Evolutionary conservation across 1,140 invertebrate species (phyloP), one percentile per base, ranked within the genome.

Genomic region (Capitella teleta): DNA sequence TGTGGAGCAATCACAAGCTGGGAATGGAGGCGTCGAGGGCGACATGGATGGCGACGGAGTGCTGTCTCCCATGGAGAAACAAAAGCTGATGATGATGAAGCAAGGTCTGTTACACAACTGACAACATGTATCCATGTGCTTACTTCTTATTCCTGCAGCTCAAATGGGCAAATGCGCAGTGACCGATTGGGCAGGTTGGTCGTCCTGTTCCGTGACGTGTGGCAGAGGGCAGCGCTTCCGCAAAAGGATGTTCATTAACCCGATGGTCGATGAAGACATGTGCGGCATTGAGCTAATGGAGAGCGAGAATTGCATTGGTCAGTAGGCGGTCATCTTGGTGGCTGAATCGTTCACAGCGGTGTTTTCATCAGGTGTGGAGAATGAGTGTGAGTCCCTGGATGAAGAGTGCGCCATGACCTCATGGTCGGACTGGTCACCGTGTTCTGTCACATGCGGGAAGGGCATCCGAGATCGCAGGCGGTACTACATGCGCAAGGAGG

Each of bases 361-460:
- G 5, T 0, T 44, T 8, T 25, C 42, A 24, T 19, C 19, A 50
- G 47, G 57, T 23, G 25, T 48, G 45, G 52, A 53, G 28, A 50
- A 44, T 19, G 37, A 56, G 34, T 45, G 51, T 28, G 51, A 53
- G 24, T 38, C 24, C 14, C 30, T n/a, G 10, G 49, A 26, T 16
- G 53, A 32, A 1, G 42, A 36, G 16, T 80, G 78, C 57, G 60
- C 66, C 2, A 68, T 76, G n/a, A 74, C 74, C 5, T 64, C 72
- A 1, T 79, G 78, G 78, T 72, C 74, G 18, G 67, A 72, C 14
- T 79, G 76, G 70, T 80, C 80, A 1, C 67, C 77, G 2, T 85
- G 82, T 58, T 79, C 78, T 36, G 75, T 76, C 1, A 72, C 74
- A 2, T 79, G 78, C 61, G 78, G 77, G 5, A 64, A 73, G 47